Percentiles rank a stretch among this genome's conserved stretches.
Evolutionary conservation across 2,888 invertebrate genomes (phyloP).

Genomic region (Brenthis daphne): DNA sequence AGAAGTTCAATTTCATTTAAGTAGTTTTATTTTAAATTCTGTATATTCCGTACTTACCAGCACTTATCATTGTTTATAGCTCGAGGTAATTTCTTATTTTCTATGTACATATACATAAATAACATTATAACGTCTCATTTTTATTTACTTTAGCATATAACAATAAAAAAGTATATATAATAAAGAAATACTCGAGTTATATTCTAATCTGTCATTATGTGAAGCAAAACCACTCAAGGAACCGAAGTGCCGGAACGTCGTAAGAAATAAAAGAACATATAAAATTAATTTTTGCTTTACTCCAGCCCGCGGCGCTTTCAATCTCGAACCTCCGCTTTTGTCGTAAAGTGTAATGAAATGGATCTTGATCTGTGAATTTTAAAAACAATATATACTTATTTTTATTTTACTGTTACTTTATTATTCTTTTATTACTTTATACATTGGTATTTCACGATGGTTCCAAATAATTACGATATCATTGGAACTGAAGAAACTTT

Average conservation of each 20-base stretch:
- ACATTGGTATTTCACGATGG: too few relatives aligned
- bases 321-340: slow-evolving; percentile 25
- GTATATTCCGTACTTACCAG: too few relatives aligned
- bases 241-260: slow-evolving; percentile 40
- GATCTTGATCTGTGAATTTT: slow-evolving; percentile 11
- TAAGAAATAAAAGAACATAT: slow-evolving; percentile 42
- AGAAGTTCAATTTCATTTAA: too few relatives aligned
- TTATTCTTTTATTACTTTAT: too few relatives aligned
- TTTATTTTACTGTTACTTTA: too few relatives aligned
- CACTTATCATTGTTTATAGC: too few relatives aligned
- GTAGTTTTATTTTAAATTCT: too few relatives aligned
- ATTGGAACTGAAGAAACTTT: too few relatives aligned
- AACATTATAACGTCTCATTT: not conserved
- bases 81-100: too few relatives aligned
- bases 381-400: slow-evolving; percentile 2
- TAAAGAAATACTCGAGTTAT: not conserved
- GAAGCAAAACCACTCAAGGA: slow-evolving; percentile 39
- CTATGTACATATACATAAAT: too few relatives aligned
- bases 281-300: slow-evolving; percentile 48
- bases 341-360: slow-evolving; percentile 21
- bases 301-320: slow-evolving; percentile 36
- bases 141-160: not conserved
- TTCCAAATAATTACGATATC: too few relatives aligned
- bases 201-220: slow-evolving; percentile 20
- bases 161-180: slow-evolving; percentile 2